Base-by-base conservation (phyloP, 2,797 vertebrate genomes). In the Crocidura indochinensis region DNA sequence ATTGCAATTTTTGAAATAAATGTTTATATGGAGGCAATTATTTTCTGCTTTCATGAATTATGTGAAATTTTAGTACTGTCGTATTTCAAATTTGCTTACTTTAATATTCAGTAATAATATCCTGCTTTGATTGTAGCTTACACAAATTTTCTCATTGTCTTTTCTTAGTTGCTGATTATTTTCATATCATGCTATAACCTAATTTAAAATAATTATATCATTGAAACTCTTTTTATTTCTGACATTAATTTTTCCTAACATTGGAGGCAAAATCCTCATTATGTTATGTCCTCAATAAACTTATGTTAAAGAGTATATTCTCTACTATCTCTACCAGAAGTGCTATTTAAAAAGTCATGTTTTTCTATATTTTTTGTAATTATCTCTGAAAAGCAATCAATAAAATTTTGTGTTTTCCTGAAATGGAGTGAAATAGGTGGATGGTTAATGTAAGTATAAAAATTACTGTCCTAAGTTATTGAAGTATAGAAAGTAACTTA, bases 1-100 rank as follows among this genome's bases (percentile, higher is more conserved):
- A 90, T 72, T 92, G 87, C 76, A 92, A 12, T 38, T 93, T 95
- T 92, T 85, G 51, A 94, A 96, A 95, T 95, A 88, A 95, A 93
- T 88, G 92, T 93, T 95, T 95, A 84, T 94, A 64, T 47, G 64
- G 72, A 91, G n/a, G 51, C 31, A 60, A 92, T 94, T 95, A 94
- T 95, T 95, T 94, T 88, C 82, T 88, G 22, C 53, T 80, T 88
- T 77, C 47, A 62, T 64, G 47, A 77, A 92, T 90, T 83, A 26
- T 1, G 6, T 94, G 90, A 80, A 22, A 51, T 60, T 92, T 93
- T 95, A 96, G 93, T 91, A 15, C 73, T 76, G 73, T 94, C 76
- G 85, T 95, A 95, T 74, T 80, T 94, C 94, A 94, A 74, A 93
- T 91, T 90, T 82, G 51, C 69, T 84, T 92, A 84, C 84, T 88